These are phyloP conservation scores for Ctenochaetus hawaiiensis DNA, from an alignment of 2,797 vertebrate genomes.

Conservation along the genomic window DNA sequence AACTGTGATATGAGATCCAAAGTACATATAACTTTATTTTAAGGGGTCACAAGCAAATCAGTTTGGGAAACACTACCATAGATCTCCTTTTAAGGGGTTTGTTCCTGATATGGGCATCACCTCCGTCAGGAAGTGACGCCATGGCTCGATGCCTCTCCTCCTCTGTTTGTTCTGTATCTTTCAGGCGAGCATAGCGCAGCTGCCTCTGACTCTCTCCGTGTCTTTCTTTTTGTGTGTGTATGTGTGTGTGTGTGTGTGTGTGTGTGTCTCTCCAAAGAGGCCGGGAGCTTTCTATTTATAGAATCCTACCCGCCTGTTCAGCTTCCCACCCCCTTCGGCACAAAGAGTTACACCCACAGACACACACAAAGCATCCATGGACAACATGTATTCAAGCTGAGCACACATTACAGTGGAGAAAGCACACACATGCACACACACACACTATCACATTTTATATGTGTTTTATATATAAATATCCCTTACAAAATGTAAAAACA, in stretches of 20 bases:
- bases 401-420: constrained; percentile 31
- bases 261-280: constrained; percentile 57
- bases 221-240: constrained; percentile 57
- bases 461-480: neutral
- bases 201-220: constrained; percentile 16
- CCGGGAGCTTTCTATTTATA: constrained; percentile 84
- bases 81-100: constrained; percentile 12
- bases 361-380: constrained; percentile 64
- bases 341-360: constrained; percentile 73
- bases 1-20: neutral
- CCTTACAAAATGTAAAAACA: constrained; percentile 10
- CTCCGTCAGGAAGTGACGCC: constrained; percentile 56
- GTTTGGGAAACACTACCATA: constrained; percentile 8
- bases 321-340: constrained; percentile 69
- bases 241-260: constrained; percentile 13
- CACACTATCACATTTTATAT: no score
- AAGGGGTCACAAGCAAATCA: neutral
- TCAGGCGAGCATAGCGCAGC: constrained; percentile 5
- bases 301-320: constrained; percentile 72
- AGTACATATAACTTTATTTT: neutral
- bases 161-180: constrained; percentile 37
- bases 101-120: constrained; percentile 51
- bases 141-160: constrained; percentile 61
- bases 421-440: constrained; percentile 1
- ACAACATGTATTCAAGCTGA: constrained; percentile 35